Percentiles rank a stretch among this genome's conserved stretches.
phyloP scores from a whole-genome alignment of 1,140 invertebrate species.

The Scaptodrosophila lebanonensis region DNA sequence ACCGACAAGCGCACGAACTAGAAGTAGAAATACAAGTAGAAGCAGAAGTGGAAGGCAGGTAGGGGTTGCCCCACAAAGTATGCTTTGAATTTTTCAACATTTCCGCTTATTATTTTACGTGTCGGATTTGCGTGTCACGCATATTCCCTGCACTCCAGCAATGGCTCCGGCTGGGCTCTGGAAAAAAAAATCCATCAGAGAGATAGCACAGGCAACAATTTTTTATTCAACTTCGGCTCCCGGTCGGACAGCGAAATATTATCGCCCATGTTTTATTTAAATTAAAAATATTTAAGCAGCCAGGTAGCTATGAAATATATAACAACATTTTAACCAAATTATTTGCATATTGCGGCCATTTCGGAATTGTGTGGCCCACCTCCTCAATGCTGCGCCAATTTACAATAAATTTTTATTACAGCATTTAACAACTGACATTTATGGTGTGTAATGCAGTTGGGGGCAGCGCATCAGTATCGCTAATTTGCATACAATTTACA shows the following conservation, averaged over 20 bases:
- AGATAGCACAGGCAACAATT: neutral
- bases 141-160: constrained; percentile 25
- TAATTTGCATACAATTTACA: constrained; percentile 23
- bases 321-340: constrained; percentile 55
- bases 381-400: constrained; percentile 23
- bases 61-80: constrained; percentile 34
- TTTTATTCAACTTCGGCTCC: neutral
- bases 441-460: constrained; percentile 2
- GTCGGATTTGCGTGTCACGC: constrained; percentile 65
- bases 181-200: too few relatives aligned
- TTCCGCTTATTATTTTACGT: constrained; percentile 75
- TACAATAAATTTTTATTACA: constrained; percentile 40
- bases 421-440: constrained; percentile 14
- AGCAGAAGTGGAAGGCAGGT: neutral
- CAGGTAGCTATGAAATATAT: too few relatives aligned
- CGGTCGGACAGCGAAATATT: neutral
- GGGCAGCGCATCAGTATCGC: constrained; percentile 1
- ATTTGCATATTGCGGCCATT: constrained; percentile 54
- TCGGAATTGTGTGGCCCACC: constrained; percentile 9
- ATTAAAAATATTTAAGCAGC: constrained; percentile 65
- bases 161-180: too few relatives aligned
- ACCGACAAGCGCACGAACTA: too few relatives aligned
- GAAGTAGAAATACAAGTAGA: neutral
- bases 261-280: constrained; percentile 50
- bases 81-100: constrained; percentile 75